Evolutionary conservation across 2,113 vertebrate species (phyloP).

Genomic region (Sebastes fasciatus): DNA sequence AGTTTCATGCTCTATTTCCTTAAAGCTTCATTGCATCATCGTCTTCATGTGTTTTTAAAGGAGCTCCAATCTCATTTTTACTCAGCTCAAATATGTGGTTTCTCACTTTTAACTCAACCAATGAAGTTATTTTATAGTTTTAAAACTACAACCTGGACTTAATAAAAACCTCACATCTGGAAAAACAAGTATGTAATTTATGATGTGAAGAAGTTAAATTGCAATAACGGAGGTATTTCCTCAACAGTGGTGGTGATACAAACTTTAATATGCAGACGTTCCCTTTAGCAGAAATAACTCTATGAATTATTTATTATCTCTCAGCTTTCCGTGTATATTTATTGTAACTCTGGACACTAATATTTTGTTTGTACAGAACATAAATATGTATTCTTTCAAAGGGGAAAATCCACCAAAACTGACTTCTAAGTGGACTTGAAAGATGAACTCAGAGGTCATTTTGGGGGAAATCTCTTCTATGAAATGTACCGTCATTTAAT

Average conservation of each 20-base stretch:
- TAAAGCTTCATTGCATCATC: too few species aligned
- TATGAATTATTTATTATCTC: constrained; percentile 24
- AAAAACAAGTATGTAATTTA: not conserved
- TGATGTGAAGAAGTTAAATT: not conserved
- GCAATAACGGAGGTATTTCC: not conserved
- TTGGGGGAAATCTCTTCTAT: not conserved
- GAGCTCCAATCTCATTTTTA: too few species aligned
- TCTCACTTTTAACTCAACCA: constrained; percentile 4
- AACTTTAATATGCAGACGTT: not conserved
- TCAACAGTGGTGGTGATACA: not conserved
- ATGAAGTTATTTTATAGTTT: not conserved
- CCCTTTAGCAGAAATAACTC: not conserved
- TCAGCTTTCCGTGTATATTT: not conserved
- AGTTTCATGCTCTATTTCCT: too few species aligned
- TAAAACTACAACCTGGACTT: not conserved
- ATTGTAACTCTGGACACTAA: constrained; percentile 22
- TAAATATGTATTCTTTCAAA: not conserved
- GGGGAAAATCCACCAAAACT: not conserved
- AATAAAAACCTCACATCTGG: not conserved
- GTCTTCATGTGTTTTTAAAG: too few species aligned
- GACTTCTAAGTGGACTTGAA: not conserved
- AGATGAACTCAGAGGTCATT: not conserved
- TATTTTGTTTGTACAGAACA: not conserved
- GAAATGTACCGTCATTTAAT: constrained; percentile 17
- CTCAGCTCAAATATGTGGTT: not conserved